Evolutionary conservation across 1,140 invertebrate species (phyloP).

Genomic region (Steinernema feltiae): DNA sequence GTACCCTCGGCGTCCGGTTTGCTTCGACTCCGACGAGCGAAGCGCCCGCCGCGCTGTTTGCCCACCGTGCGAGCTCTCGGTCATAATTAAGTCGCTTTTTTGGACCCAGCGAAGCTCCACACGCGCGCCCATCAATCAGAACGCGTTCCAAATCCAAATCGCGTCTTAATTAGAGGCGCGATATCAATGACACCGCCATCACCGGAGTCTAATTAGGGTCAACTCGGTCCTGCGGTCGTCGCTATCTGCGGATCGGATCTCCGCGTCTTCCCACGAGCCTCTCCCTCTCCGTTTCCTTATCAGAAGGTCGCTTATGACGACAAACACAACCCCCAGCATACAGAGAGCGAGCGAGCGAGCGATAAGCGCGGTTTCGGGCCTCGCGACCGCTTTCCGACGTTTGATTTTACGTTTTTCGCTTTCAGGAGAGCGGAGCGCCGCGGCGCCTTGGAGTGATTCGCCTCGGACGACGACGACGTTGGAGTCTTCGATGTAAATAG

Average conservation of each 20-base stretch:
- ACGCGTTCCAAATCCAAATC: background rate
- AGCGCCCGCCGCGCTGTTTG: background rate
- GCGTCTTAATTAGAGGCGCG: background rate
- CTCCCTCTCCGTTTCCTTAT: background rate
- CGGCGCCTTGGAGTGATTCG: background rate
- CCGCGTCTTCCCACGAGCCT: background rate
- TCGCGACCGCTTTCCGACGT: too few species aligned
- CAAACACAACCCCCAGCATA: background rate
- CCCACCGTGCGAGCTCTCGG: background rate
- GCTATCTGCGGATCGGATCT: constrained; percentile 6
- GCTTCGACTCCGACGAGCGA: background rate
- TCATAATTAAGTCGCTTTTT: constrained; percentile 10
- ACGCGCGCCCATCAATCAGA: background rate
- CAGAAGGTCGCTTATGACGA: background rate
- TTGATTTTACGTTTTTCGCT: background rate
- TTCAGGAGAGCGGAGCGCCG: background rate
- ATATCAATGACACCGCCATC: background rate
- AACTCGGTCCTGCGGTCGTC: background rate
- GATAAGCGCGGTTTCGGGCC: background rate
- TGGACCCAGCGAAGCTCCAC: background rate
- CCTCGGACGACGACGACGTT: background rate
- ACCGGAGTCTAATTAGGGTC: constrained; percentile 6
- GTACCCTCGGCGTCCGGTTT: background rate
- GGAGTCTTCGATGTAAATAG: background rate
- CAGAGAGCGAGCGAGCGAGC: background rate